Evolutionary conservation across 2,113 vertebrate genomes (phyloP).

Genomic region (Ciconia stormi): DNA sequence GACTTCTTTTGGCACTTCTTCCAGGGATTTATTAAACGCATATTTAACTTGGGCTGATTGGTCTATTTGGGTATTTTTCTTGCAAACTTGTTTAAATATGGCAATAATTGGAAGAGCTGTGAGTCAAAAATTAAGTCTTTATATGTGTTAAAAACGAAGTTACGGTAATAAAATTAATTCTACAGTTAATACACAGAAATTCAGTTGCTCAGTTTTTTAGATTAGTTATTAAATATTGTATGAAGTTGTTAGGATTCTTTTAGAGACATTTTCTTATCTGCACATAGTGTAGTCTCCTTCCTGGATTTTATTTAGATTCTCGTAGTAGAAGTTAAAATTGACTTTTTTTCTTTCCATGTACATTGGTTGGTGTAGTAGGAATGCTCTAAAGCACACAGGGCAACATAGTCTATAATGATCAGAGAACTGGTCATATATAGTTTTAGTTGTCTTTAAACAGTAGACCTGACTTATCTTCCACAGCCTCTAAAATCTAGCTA

Average conservation of each 20-base stretch:
- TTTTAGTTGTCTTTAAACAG: not conserved
- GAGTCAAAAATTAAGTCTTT: not conserved
- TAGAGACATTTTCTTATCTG: not conserved
- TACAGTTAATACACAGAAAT: not conserved
- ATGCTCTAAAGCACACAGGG: not conserved
- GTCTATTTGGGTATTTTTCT: not conserved
- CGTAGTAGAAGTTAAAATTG: not conserved
- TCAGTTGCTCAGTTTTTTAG: not conserved
- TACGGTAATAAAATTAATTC: not conserved
- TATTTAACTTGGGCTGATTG: not conserved
- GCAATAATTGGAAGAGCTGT: not conserved
- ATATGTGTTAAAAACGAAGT: not conserved
- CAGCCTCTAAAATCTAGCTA: not conserved
- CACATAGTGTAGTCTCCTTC: not conserved
- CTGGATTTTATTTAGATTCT: not conserved
- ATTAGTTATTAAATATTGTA: not conserved
- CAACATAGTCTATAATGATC: not conserved
- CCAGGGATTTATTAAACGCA: not conserved
- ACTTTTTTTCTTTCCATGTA: not conserved
- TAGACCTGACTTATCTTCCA: not conserved
- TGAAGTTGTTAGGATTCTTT: not conserved
- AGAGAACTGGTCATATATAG: not conserved
- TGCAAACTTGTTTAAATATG: not conserved
- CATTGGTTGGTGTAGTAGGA: not conserved
- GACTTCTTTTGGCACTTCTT: not conserved